Conservation (phyloP, 2,797 vertebrate species). For the Vespertilio murinus region DNA sequence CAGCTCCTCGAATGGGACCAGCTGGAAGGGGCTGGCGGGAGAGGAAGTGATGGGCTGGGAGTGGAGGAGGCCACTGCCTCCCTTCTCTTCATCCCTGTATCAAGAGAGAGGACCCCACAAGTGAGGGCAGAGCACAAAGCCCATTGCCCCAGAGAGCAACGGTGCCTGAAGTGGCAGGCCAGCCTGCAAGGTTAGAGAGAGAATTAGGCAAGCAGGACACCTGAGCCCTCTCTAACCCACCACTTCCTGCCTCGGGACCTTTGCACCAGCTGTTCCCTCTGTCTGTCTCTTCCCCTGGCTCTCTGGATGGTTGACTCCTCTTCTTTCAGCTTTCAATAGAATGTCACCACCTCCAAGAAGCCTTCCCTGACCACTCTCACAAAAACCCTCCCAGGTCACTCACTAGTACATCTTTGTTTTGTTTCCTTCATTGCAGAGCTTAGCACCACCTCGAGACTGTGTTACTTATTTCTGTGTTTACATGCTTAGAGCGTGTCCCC, state of each 20-base stretch:
- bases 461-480: neutral
- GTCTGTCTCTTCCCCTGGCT: neutral
- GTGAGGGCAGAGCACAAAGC: neutral
- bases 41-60: no score
- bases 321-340: neutral
- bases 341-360: neutral
- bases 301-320: neutral
- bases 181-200: neutral
- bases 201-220: neutral
- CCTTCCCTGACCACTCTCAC: neutral
- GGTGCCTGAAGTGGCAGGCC: no score
- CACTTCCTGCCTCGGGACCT: neutral
- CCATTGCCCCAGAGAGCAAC: neutral
- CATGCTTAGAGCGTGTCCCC: rapidly evolving
- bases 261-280: neutral
- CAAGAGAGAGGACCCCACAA: no score
- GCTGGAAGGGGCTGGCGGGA: neutral
- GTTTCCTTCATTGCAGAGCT: neutral
- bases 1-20: neutral
- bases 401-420: neutral
- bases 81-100: neutral
- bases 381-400: neutral
- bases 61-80: neutral
- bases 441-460: neutral
- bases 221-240: neutral